Base-by-base conservation (phyloP, 1,140 invertebrate genomes). In the Lethrus apterus region DNA sequence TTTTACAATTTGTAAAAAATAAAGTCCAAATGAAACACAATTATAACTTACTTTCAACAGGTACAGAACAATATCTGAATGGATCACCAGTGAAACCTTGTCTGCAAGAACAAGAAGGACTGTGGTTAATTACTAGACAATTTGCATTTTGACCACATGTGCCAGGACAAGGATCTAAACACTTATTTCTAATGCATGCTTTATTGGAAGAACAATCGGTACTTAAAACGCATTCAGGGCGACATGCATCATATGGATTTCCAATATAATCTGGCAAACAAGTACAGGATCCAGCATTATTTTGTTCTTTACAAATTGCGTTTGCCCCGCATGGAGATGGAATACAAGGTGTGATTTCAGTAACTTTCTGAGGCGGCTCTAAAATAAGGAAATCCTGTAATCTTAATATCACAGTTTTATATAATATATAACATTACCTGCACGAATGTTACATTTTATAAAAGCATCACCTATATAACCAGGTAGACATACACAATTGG, bases 311-410 rank as follows among this genome's bases (percentile, higher is more conserved):
- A 63, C 87, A 90, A 58, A 80, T 78, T 63, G 85, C 86, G 65
- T 86, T 87, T 5, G 84, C 74, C 44, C 86, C 86, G 66, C 87
- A 89, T 26, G 86, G 86, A 23, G 85, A 84, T 49, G 84, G 84
- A 63, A 78, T 69, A 63, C 86, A 89, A 2, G 84, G 52, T 19
- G 64, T 36, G 50, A 55, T 44, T 44, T 64, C 52, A 7, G 35
- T 11, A 38, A 11, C 35, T 38, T 3, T n/a, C n/a, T n/a, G n/a
- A n/a, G n/a, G n/a, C n/a, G n/a, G n/a, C n/a, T n/a, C n/a, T n/a
- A n/a, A n/a, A n/a, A n/a, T n/a, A n/a, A n/a, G n/a, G n/a, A n/a
- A n/a, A n/a, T n/a, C n/a, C n/a, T n/a, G n/a, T n/a, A n/a, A n/a
- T n/a, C n/a, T n/a, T n/a, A n/a, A n/a, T n/a, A n/a, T n/a, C n/a